Base-by-base conservation (phyloP, 2,797 vertebrate species). In the Chrysolophus pictus region DNA sequence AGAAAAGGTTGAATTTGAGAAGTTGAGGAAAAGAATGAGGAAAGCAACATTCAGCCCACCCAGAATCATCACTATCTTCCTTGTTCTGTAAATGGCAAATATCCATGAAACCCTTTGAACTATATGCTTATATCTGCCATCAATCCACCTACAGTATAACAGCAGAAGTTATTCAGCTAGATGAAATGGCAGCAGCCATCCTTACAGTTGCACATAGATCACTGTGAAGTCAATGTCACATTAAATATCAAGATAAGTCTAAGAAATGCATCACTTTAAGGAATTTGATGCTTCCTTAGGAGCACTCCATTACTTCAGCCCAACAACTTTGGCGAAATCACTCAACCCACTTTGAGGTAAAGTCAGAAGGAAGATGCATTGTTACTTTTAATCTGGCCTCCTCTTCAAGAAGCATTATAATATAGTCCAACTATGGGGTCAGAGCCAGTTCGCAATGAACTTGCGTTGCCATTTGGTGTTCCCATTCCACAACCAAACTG, bases 401-500 rank as follows among this genome's bases (percentile, higher is more conserved):
- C 12, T 85, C 75, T 67, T 37, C 42, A 77, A 64, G 24, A 2
- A 6, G 0, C 22, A 37, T 68, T 71, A 47, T 26, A 41, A 4
- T 42, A 11, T 4, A 82, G 17, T 47, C 51, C 11, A 91, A 3
- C 28, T 41, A 23, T 1, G 3, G 5, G 14, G 37, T 59, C 49
- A 69, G 18, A 47, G 58, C 3, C 37, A 70, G 64, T 94, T 69
- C 60, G 35, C 22, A 74, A 55, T 0, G 3, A 60, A 60, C 22
- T 12, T 59, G 10, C 4, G 2, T 33, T 67, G 75, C n/a, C 29
- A 18, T 63, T 63, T 46, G 0, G 1, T 2, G 3, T 10, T 73
- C 68, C 75, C 46, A 44, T 39, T 73, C 51, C 64, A 51, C 0
- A 0, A 17, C 33, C 55, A 56, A 73, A 22, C 26, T 83, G 15